These are phyloP conservation scores for Chalcis sispes DNA, from an alignment of 2,888 invertebrate species.

Conservation along the genomic window DNA sequence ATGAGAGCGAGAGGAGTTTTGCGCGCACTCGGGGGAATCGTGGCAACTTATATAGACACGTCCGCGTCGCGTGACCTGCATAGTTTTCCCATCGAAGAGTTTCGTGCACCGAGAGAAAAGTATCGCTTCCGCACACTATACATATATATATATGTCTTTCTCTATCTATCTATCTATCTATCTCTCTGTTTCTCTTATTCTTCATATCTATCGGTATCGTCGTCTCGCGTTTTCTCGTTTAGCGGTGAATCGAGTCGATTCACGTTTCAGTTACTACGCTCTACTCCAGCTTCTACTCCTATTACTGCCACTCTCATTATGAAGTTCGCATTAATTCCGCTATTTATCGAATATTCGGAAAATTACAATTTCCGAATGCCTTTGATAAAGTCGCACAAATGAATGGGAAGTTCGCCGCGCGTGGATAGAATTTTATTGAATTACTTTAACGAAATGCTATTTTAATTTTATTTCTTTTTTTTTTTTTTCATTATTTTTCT, in stretches of 20 bases:
- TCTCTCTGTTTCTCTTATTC: neutral
- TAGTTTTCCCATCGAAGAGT: conserved; percentile 25
- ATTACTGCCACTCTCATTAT: conserved; percentile 23
- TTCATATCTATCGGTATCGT: too few relatives aligned
- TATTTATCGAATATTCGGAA: conserved; percentile 47
- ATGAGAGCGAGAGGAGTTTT: neutral
- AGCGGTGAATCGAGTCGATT: conserved; percentile 24
- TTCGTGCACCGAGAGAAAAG: conserved; percentile 15
- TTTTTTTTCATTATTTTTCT: too few relatives aligned
- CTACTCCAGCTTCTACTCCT: neutral
- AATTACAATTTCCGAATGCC: conserved; percentile 42
- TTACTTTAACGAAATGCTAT: conserved; percentile 20
- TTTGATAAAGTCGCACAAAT: conserved; percentile 4
- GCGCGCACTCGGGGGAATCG: conserved; percentile 7
- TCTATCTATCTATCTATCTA: conserved; percentile 6
- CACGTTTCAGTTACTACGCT: conserved; percentile 5
- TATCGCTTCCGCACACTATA: too few relatives aligned
- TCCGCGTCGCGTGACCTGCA: conserved; percentile 53
- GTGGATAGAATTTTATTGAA: conserved; percentile 13
- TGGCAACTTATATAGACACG: conserved; percentile 34
- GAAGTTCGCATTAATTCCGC: conserved; percentile 43
- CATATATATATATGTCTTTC: neutral
- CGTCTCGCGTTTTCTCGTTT: conserved; percentile 16
- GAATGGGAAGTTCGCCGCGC: conserved; percentile 1
- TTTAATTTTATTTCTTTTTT: too few relatives aligned